Evolutionary conservation across 2,888 invertebrate species (phyloP), one percentile per base, ranked within the genome.

Genomic region (Portevinia maculata): DNA sequence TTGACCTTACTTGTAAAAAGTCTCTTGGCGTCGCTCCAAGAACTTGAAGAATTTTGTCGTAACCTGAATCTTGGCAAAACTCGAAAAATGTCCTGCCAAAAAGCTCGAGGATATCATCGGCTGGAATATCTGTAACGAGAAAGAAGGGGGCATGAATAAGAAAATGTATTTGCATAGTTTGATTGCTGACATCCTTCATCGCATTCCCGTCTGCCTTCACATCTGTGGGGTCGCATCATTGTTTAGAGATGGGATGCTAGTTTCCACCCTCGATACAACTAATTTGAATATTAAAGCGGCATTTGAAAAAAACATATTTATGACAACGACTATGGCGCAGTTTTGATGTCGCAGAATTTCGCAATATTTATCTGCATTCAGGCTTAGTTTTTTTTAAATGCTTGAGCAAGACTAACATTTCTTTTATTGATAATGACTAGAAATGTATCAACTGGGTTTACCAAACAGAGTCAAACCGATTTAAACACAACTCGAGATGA

Each of bases 11-110:
- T 94, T 97, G 97, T 86, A 99, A 92, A 91, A 99, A 99, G 91
- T 99, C 98, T 84, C 97, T 92, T 0, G 98, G 97, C 19, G 98
- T 98, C 17, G 98, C 98, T 48, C 98, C 98, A 3, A 98, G 92
- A 5, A 98, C 98, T 91, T 97, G 96, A 34, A 99, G 92, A 84
- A 98, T 98, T 90, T 97, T 97, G 88, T 98, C 98, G 88, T 98
- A 98, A n/a, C 98, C 98, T 1, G 97, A 98, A 89, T 98, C 97
- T 90, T 98, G 97, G 87, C 98, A 98, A 88, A 98, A 97, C 90
- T 98, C 98, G 89, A 98, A 98, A 91, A 98, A 98, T 86, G 97
- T 98, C 89, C 96, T 96, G 0, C 98, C 98, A 88, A 98, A 98
- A 3, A 96, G 91, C 89, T 98, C 97, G 86, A 98, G 91, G 86